Evolutionary conservation across 2,797 vertebrate genomes (phyloP).

Genomic region (Antrozous pallidus): DNA sequence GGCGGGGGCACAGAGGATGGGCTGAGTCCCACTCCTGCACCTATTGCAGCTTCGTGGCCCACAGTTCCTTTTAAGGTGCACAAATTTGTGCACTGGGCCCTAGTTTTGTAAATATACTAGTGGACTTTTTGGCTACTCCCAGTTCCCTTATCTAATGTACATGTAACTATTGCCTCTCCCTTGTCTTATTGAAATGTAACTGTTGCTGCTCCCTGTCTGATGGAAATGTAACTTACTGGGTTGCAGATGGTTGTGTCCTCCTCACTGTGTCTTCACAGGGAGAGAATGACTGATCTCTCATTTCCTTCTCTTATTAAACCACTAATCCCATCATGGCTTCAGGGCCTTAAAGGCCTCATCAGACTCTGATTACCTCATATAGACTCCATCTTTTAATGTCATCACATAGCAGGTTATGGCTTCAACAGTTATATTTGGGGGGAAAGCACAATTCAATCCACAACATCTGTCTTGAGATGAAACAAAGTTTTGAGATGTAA

Average conservation of each 20-base stretch:
- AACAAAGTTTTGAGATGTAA: background rate
- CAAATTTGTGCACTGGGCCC: too few species aligned
- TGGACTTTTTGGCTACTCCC: too few species aligned
- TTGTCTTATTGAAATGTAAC: too few species aligned
- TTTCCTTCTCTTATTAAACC: background rate
- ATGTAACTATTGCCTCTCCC: too few species aligned
- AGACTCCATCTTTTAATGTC: background rate
- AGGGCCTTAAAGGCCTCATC: background rate
- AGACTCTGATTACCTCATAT: background rate
- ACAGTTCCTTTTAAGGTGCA: too few species aligned
- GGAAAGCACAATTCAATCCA: background rate
- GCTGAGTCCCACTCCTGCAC: too few species aligned
- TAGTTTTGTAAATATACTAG: too few species aligned
- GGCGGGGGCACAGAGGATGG: too few species aligned
- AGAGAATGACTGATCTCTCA: background rate
- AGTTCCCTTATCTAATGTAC: too few species aligned
- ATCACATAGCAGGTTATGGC: background rate
- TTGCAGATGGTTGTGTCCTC: background rate
- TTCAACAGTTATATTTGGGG: background rate
- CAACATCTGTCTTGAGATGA: fast-evolving
- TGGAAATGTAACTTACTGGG: background rate
- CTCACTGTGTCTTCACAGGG: background rate
- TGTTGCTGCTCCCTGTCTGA: too few species aligned
- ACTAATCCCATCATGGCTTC: background rate
- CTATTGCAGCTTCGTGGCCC: too few species aligned